phyloP scores from a whole-genome alignment of 2,888 invertebrate genomes.

The Erebia ligea region DNA sequence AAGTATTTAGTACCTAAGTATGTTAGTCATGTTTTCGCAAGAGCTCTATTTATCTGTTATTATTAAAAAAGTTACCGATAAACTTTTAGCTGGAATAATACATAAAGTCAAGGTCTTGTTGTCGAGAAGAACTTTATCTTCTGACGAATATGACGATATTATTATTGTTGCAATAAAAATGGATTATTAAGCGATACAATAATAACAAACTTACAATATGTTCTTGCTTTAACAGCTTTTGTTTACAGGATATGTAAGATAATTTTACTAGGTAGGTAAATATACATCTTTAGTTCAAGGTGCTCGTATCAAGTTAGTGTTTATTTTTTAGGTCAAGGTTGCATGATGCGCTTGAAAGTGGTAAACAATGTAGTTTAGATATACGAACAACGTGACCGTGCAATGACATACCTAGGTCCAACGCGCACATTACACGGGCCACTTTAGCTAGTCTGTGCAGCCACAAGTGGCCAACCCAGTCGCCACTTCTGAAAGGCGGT shows the following conservation, averaged over 20 bases:
- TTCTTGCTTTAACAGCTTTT: slow-evolving; percentile 23
- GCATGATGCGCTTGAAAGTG: slow-evolving; percentile 60
- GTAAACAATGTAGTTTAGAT: slow-evolving; percentile 59
- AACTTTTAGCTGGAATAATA: not conserved
- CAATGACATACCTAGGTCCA: not conserved
- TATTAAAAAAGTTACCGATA: not conserved
- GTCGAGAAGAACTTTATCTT: not conserved
- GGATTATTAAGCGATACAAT: not conserved
- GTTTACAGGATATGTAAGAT: slow-evolving; percentile 37
- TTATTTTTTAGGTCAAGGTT: slow-evolving; percentile 62
- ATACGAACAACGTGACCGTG: slow-evolving; percentile 45
- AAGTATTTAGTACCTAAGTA: not conserved
- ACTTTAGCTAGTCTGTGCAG: not conserved
- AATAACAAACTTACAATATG: not conserved
- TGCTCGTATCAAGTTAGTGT: slow-evolving; percentile 46
- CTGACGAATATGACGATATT: not conserved
- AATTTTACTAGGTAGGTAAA: slow-evolving; percentile 41
- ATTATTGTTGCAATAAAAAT: slow-evolving; percentile 2
- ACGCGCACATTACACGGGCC: not conserved
- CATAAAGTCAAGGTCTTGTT: not conserved
- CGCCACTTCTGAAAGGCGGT: no score
- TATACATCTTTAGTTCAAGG: slow-evolving; percentile 46
- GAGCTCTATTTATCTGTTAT: not conserved
- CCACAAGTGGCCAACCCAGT: no score
- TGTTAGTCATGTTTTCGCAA: not conserved